A percentile compares a stretch with the other conserved stretches of the same genome.
Evolutionary conservation across 2,113 vertebrate species (phyloP).

Genomic region (Notothenia rossii): DNA sequence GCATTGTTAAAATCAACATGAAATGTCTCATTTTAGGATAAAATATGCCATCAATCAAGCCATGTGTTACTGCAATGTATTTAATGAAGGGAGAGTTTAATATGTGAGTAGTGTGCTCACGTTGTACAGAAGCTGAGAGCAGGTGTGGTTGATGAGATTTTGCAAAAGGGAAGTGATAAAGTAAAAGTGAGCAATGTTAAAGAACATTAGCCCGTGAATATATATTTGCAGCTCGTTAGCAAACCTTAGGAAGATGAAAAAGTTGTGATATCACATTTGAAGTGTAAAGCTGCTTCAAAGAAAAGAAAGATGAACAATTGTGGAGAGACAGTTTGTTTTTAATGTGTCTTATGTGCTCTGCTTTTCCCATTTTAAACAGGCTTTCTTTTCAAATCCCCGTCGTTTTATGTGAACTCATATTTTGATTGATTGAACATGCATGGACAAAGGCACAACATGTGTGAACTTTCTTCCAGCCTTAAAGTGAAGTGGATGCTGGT

Average conservation of each 20-base stretch:
- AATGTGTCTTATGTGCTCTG: not conserved
- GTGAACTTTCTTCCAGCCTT: not conserved
- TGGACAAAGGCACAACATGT: not conserved
- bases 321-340: not conserved
- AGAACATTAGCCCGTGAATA: not conserved
- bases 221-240: not conserved
- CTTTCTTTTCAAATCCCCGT: not conserved
- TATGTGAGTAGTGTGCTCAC: not conserved
- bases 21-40: conserved; percentile 10
- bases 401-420: not conserved
- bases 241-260: not conserved
- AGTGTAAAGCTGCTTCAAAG: not conserved
- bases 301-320: not conserved
- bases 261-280: not conserved
- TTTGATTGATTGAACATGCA: not conserved
- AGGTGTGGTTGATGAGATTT: not conserved
- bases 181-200: not conserved
- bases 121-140: not conserved
- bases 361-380: not conserved
- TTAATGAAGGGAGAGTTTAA: conserved; percentile 1
- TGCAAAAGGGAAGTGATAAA: not conserved
- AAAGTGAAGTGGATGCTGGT: conserved; percentile 20
- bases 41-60: conserved; percentile 47
- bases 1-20: not conserved
- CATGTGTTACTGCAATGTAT: conserved; percentile 25